Conservation (phyloP, 1,140 invertebrate genomes). For the Theocolax elegans region DNA sequence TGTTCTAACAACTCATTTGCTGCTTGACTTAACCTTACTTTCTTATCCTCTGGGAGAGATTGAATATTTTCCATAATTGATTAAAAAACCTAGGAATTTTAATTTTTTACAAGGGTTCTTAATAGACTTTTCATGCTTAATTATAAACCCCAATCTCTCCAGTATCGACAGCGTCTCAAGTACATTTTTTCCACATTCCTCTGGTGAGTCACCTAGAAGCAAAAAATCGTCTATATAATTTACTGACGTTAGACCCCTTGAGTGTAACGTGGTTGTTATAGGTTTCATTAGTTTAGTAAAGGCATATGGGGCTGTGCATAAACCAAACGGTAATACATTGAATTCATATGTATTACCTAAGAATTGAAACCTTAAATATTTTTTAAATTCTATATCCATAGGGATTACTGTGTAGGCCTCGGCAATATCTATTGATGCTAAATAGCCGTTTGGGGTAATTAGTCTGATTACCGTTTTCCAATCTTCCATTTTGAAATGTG, state of each 20-base stretch:
- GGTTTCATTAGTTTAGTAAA: conserved; percentile 45
- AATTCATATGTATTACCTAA: conserved; percentile 37
- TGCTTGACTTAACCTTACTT: too few relatives aligned
- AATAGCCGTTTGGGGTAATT: conserved; percentile 32
- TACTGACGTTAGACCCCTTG: conserved; percentile 22
- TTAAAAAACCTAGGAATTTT: conserved; percentile 34
- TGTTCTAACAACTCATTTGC: too few relatives aligned
- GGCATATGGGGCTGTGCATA: conserved; percentile 33
- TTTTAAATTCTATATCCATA: conserved; percentile 33
- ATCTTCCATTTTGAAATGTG: conserved; percentile 49
- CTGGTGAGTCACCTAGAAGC: neutral
- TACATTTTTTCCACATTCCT: conserved; percentile 27
- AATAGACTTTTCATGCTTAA: conserved; percentile 35
- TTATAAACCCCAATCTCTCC: conserved; percentile 30
- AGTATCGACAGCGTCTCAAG: conserved; percentile 23
- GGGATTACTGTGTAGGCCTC: conserved; percentile 43
- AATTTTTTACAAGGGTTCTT: conserved; percentile 15
- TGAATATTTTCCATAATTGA: conserved; percentile 10
- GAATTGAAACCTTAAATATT: conserved; percentile 46
- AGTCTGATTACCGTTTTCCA: conserved; percentile 39
- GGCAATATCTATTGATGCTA: conserved; percentile 41
- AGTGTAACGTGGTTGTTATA: conserved; percentile 31
- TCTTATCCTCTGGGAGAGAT: too few relatives aligned
- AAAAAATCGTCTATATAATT: conserved; percentile 31
- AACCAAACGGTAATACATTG: too few relatives aligned